phyloP scores from a whole-genome alignment of 2,888 invertebrate genomes.

The Branchellion lobata region DNA sequence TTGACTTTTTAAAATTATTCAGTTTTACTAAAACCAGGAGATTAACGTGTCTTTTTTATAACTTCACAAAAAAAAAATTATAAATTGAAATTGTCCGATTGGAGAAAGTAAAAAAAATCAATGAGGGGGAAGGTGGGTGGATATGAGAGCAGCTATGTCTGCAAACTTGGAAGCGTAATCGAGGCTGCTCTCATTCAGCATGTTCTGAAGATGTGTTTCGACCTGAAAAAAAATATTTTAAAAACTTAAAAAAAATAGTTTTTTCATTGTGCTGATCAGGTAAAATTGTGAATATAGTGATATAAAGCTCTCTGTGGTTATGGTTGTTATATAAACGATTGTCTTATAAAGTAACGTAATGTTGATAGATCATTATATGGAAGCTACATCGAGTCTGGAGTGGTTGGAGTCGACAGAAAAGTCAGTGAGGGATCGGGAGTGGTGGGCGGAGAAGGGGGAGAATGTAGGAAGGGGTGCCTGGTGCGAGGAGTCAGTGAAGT shows the following conservation, averaged over 20 bases:
- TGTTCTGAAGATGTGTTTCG: conserved; percentile 13
- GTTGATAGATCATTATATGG: too few species aligned
- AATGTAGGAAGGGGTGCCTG: not conserved
- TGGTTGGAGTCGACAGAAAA: conserved; percentile 2
- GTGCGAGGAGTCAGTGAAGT: not conserved
- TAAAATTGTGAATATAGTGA: too few species aligned
- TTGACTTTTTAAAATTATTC: too few species aligned
- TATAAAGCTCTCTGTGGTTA: too few species aligned
- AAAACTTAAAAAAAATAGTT: not conserved
- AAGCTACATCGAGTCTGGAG: not conserved
- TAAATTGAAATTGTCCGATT: too few species aligned
- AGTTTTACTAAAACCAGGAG: too few species aligned
- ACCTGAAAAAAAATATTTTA: too few species aligned
- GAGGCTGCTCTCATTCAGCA: conserved; percentile 36
- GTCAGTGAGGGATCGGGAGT: not conserved
- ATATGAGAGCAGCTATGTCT: conserved; percentile 30
- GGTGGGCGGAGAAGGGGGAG: not conserved
- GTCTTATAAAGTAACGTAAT: too few species aligned
- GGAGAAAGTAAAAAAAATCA: not conserved
- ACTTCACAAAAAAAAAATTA: too few species aligned
- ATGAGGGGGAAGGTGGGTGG: conserved; percentile 7
- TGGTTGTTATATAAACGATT: too few species aligned
- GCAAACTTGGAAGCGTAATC: conserved; percentile 41
- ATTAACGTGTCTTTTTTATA: too few species aligned
- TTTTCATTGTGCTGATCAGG: not conserved